A percentile compares a stretch with the other conserved stretches of the same genome.
Evolutionary conservation across 1,140 invertebrate genomes (phyloP).

Genomic region (Zaprionus vittiger): DNA sequence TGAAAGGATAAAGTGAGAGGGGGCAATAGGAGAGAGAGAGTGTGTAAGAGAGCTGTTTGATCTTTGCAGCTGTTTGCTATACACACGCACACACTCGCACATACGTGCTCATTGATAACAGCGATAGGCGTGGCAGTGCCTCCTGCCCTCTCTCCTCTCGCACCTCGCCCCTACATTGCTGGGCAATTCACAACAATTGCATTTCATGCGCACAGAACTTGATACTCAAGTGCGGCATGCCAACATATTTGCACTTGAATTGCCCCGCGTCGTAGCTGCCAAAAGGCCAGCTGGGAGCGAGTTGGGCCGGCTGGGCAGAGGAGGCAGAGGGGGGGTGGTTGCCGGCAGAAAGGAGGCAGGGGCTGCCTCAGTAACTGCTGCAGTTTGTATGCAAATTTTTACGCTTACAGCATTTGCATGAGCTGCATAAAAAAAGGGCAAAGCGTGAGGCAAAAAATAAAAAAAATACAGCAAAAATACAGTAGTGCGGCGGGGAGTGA

Average conservation of each 20-base stretch:
- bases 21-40: not conserved
- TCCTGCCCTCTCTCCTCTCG: not conserved
- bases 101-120: conserved; percentile 33
- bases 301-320: not conserved
- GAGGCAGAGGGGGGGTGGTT: not conserved
- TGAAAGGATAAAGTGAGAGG: not conserved
- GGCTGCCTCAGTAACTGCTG: conserved; percentile 33
- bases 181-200: conserved; percentile 79
- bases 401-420: conserved; percentile 73
- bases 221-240: conserved; percentile 76
- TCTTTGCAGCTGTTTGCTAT: conserved; percentile 30
- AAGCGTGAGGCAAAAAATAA: conserved; percentile 1
- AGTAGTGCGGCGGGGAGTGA: not conserved
- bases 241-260: conserved; percentile 80
- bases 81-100: conserved; percentile 11
- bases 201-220: conserved; percentile 73
- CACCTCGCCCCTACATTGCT: not conserved
- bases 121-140: conserved; percentile 16
- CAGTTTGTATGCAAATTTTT: conserved; percentile 77
- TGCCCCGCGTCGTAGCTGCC: conserved; percentile 35
- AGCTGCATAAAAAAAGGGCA: conserved; percentile 32
- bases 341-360: too few species aligned
- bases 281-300: not conserved
- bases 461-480: not conserved
- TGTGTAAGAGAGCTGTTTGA: conserved; percentile 9